Evolutionary conservation across 2,797 vertebrate genomes (phyloP), one percentile per base, ranked within the genome.

Genomic region (Nasua narica): DNA sequence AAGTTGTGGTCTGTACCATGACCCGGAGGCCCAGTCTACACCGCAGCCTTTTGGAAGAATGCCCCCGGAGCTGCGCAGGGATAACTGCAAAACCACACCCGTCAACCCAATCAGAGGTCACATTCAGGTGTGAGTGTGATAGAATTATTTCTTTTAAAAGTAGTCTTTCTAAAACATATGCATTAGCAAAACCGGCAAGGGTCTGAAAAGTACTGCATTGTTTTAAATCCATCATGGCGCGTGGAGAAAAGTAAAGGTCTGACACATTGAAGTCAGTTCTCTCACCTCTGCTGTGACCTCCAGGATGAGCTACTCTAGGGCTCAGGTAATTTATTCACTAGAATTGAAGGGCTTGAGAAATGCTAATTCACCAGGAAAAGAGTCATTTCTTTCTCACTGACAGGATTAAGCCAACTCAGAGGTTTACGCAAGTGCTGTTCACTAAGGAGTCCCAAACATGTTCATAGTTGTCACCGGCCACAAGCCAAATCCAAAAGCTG

Each of bases 141-240:
- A 25, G 11, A 60, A 87, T 62, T 77, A 46, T 25, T 52, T 88
- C 40, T 86, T 65, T 58, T 62, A 84, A 79, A 74, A 74, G 50
- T n/a, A 35, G 72, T 56, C 76, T 54, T 82, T 96, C n/a, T n/a
- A 94, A 87, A 94, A 72, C 46, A 70, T 10, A 40, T 35, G 83
- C 43, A 79, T 35, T 46, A 58, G 16, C 10, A 65, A 91, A 90
- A 74, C 46, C 14, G 18, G 7, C 56, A n/a, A 96, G 46, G 35
- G 21, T 60, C 67, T 95, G 29, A 88, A 96, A 92, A 84, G 2
- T 16, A 52, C 2, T 78, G 50, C 7, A 70, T 43, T 82, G 19
- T 84, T 37, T 86, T 62, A 90, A 88, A 69, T 88, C 58, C 65
- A 27, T 72, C 23, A n/a, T 90, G n/a, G 62, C 18, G 19, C 29